These are phyloP conservation scores for Lycaena phlaeas DNA, from an alignment of 2,888 invertebrate species.

Conservation along the genomic window DNA sequence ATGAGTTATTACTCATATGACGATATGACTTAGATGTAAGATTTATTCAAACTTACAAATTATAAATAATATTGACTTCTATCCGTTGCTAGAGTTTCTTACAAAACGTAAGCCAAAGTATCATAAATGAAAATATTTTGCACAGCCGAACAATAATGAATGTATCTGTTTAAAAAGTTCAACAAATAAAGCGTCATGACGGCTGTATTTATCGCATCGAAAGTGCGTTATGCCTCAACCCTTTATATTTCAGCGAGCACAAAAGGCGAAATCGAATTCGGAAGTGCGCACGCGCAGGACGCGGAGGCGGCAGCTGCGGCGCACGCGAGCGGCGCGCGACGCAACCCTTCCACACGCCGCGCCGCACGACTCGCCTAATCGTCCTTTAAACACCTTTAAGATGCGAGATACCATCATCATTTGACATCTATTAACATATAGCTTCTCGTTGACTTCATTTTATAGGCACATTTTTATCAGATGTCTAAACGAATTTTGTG, in stretches of 20 bases:
- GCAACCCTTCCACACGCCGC: background rate
- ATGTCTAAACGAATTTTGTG: too few species aligned
- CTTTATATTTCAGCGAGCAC: slow-evolving; percentile 12
- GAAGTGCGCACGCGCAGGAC: slow-evolving; percentile 17
- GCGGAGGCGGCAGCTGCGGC: slow-evolving; percentile 15
- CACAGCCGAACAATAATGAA: slow-evolving; percentile 6
- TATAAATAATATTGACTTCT: too few species aligned
- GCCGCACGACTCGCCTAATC: slow-evolving; percentile 4
- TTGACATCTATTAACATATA: slow-evolving; percentile 5
- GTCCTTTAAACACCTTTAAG: slow-evolving; percentile 6
- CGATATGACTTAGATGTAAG: too few species aligned
- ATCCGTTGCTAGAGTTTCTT: too few species aligned
- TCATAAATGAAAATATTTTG: too few species aligned
- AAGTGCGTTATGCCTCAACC: slow-evolving; percentile 16
- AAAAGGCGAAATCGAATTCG: slow-evolving; percentile 21
- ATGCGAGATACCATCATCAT: slow-evolving; percentile 2
- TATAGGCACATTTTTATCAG: background rate
- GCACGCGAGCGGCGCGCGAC: slow-evolving; percentile 12
- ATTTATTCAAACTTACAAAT: too few species aligned
- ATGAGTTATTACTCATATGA: too few species aligned
- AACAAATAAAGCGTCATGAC: slow-evolving; percentile 9
- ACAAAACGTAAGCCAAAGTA: too few species aligned
- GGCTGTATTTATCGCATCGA: slow-evolving; percentile 15
- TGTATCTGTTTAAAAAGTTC: background rate
- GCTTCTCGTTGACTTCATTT: background rate